Evolutionary conservation across 2,888 invertebrate species (phyloP), one percentile per base, ranked within the genome.

Genomic region (Cyrtodaria siliqua): DNA sequence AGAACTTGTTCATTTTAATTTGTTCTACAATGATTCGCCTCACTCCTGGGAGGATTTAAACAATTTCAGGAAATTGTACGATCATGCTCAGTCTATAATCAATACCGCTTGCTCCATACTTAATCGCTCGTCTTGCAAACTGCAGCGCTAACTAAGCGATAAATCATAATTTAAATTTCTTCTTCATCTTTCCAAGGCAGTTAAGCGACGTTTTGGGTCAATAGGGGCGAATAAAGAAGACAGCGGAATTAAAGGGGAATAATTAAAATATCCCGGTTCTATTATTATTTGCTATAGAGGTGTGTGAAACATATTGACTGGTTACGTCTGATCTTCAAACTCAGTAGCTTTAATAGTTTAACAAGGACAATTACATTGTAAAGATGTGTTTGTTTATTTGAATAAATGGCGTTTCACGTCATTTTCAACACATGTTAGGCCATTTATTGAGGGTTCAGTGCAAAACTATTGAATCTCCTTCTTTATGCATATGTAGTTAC

Each of bases 1-100:
- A 72, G 74, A 75, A 72, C 64, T 61, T 79, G 79, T 79, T 75
- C 75, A 71, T 68, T 75, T 67, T 75, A 79, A 79, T 75, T 79
- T 71, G 64, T 18, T 49, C 56, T 59, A 64, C 64, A 64, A 68
- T 71, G 61, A 59, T 63, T 75, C 60, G 18, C 3, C 50, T 20
- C 24, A 38, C 79, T 52, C 75, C 27, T 24, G 79, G 64, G 79
- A 79, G 18, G 42, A 23, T 72, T 79, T 75, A 62, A 68, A 79
- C 66, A 70, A 47, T 61, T 71, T 67, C 59, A 26, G 71, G 50
- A 67, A 53, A 76, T 76, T 66, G 67, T 27, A 2, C 18, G 60
- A 56, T 60, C 49, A 40, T 53, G 33, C 23, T 23, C 52, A 6
- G 9, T 49, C 47, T 55, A 33, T 33, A 60, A 66, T 72, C 66